Percentiles rank a stretch among this genome's conserved stretches.
Evolutionary conservation across 2,797 vertebrate genomes (phyloP).

Genomic region (Nyctalus aviator): DNA sequence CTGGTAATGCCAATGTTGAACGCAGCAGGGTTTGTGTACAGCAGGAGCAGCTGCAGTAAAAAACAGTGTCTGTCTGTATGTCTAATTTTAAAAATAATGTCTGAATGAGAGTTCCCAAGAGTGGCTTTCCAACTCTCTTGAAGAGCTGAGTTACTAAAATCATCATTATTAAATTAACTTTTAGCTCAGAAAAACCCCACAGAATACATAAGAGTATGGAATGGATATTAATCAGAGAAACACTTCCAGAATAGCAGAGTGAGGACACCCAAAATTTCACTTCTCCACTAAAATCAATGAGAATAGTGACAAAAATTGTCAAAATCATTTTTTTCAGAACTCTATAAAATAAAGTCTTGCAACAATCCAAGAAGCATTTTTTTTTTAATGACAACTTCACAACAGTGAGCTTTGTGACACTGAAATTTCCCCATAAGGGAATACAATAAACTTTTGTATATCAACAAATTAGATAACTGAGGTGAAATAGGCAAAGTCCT

Average conservation of each 20-base stretch:
- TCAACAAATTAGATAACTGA: conserved; percentile 4
- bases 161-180: conserved; percentile 25
- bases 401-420: not conserved
- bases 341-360: conserved; percentile 9
- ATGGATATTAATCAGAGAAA: not conserved
- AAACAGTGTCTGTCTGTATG: not conserved
- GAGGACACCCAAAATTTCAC: not conserved
- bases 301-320: not conserved
- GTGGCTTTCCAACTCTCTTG: not conserved
- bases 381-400: not conserved
- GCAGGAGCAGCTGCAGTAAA: not conserved
- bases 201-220: not conserved
- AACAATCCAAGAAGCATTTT: not conserved
- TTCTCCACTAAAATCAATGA: not conserved
- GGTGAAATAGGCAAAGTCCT: not conserved
- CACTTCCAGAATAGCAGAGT: not conserved
- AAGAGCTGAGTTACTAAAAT: conserved; percentile 39
- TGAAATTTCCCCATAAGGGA: not conserved
- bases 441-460: not conserved
- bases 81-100: conserved; percentile 33
- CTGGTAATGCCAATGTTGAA: not conserved
- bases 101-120: not conserved
- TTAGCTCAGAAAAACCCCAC: not conserved
- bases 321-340: conserved; percentile 40
- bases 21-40: not conserved